These are phyloP conservation scores for Somateria mollissima DNA, from an alignment of 2,797 vertebrate genomes.

Conservation along the genomic window DNA sequence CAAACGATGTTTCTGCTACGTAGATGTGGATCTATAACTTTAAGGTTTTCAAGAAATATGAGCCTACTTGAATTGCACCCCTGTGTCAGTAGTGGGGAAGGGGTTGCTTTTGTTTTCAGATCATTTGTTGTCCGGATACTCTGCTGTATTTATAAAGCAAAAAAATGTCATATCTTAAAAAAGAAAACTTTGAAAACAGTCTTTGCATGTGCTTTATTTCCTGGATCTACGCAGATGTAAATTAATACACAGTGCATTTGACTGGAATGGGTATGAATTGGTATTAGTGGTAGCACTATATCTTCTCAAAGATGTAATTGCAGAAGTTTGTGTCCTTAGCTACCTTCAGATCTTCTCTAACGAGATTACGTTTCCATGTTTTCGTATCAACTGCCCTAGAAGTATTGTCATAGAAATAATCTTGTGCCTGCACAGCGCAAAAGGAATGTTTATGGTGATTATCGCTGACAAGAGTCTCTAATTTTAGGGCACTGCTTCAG, in stretches of 20 bases:
- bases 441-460: conserved; percentile 1
- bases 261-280: neutral
- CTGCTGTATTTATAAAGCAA: neutral
- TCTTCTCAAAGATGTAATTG: neutral
- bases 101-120: neutral
- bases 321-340: neutral
- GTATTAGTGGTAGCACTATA: neutral
- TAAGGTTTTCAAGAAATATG: neutral
- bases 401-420: neutral
- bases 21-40: neutral
- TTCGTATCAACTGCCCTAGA: neutral
- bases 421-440: neutral
- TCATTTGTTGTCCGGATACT: neutral
- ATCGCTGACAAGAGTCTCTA: neutral
- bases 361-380: neutral
- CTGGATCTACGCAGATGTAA: neutral
- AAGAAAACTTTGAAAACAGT: neutral
- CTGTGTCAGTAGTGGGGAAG: neutral
- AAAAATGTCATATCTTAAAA: neutral
- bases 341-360: conserved; percentile 10
- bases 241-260: neutral
- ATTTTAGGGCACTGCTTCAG: neutral
- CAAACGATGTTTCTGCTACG: neutral
- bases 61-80: neutral
- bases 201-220: neutral